These are phyloP conservation scores for Pemphigus obesinymphae DNA, from an alignment of 1,140 invertebrate genomes.

Conservation along the genomic window DNA sequence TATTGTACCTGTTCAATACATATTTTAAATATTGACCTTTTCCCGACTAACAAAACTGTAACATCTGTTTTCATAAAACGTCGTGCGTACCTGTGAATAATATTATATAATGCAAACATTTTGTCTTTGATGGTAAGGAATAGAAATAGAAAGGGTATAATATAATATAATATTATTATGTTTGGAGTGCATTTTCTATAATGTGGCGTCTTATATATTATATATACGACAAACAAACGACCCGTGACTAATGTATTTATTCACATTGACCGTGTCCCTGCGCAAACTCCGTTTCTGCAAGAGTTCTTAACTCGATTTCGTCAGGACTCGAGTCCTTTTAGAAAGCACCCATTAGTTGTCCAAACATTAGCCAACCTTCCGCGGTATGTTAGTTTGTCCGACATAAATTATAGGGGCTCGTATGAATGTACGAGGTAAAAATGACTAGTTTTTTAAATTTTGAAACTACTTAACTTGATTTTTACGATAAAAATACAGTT, in stretches of 20 bases:
- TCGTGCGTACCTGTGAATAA: no score
- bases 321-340: neutral
- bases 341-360: conserved; percentile 16
- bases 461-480: neutral
- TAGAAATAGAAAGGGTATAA: no score
- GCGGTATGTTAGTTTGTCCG: neutral
- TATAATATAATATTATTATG: no score
- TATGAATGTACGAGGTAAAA: neutral
- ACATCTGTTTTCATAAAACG: no score
- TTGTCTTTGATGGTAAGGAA: no score
- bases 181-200: neutral
- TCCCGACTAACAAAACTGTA: no score
- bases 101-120: no score
- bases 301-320: neutral
- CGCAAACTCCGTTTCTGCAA: neutral
- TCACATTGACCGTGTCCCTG: neutral
- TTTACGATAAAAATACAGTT: neutral
- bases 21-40: no score
- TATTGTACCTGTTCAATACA: no score
- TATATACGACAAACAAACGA: neutral
- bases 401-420: no score
- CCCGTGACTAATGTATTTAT: neutral
- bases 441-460: neutral
- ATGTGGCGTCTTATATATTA: neutral
- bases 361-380: neutral